Evolutionary conservation across 2,113 vertebrate species (phyloP).

Genomic region (Syrmaticus mikado): DNA sequence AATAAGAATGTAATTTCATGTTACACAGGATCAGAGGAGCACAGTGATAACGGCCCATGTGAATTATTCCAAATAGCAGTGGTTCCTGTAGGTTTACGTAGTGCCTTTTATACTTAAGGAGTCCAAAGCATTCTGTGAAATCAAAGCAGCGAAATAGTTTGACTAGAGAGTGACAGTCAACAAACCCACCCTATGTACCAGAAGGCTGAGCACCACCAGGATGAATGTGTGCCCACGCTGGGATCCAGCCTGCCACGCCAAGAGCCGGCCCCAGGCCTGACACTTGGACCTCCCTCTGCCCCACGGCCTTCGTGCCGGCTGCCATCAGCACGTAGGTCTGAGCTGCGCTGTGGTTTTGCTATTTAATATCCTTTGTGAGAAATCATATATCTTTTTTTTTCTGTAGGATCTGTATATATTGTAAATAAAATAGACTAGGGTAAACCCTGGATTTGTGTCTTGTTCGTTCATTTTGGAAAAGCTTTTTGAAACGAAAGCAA

Average conservation of each 20-base stretch:
- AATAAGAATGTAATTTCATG: conserved; percentile 31
- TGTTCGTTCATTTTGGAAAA: not conserved
- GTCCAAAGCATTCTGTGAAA: conserved; percentile 50
- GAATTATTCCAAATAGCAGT: not conserved
- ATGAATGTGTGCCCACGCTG: not conserved
- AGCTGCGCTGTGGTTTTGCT: not conserved
- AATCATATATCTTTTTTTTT: not conserved
- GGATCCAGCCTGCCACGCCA: not conserved
- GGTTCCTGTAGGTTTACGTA: conserved; percentile 45
- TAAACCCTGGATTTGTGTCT: not conserved
- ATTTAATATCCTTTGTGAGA: conserved; percentile 37
- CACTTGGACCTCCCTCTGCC: not conserved
- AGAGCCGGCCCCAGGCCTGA: not conserved
- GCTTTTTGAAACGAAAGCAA: not conserved
- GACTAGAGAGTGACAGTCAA: not conserved
- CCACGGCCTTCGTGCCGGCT: not conserved
- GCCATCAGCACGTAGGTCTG: not conserved
- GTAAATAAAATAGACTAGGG: conserved; percentile 60
- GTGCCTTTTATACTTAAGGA: conserved; percentile 64
- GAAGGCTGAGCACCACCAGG: not conserved
- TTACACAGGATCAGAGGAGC: not conserved
- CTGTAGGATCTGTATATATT: conserved; percentile 65
- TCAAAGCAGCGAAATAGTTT: not conserved
- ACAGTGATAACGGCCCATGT: not conserved
- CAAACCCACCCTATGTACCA: not conserved